These are phyloP conservation scores for Popillia japonica DNA, from an alignment of 1,140 invertebrate species.

Conservation along the genomic window DNA sequence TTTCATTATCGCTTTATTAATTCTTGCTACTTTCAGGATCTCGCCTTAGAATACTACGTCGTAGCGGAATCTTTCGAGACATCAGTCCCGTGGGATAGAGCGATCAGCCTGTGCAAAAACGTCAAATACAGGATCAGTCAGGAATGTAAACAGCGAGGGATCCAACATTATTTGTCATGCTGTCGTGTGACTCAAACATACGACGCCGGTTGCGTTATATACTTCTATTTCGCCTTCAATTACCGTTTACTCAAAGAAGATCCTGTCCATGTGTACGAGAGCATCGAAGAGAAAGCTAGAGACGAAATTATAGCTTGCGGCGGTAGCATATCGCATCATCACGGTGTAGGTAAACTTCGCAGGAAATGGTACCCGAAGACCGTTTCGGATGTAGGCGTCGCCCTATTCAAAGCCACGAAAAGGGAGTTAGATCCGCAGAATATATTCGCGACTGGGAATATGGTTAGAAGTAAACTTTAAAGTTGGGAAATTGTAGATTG, in stretches of 20 bases:
- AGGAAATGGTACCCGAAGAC: constrained; percentile 82
- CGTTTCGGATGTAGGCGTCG: constrained; percentile 79
- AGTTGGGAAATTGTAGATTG: neutral
- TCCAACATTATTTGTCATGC: constrained; percentile 75
- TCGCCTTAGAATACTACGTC: constrained; percentile 87
- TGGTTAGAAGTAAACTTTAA: constrained; percentile 61
- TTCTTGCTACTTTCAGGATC: constrained; percentile 71
- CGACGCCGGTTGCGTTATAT: constrained; percentile 95
- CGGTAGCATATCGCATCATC: constrained; percentile 95
- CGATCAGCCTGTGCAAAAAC: constrained; percentile 84
- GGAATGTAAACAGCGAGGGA: constrained; percentile 75
- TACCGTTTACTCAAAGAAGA: constrained; percentile 73
- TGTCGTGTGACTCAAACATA: constrained; percentile 96
- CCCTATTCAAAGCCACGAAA: constrained; percentile 83
- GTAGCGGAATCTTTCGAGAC: constrained; percentile 98
- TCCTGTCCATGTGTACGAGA: constrained; percentile 84
- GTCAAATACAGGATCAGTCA: constrained; percentile 83
- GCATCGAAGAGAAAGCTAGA: constrained; percentile 83
- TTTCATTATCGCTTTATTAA: too few relatives aligned
- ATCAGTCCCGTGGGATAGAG: constrained; percentile 94
- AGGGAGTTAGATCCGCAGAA: constrained; percentile 90
- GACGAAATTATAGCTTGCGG: constrained; percentile 92
- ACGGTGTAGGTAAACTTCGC: constrained; percentile 94
- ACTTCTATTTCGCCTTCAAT: constrained; percentile 98
- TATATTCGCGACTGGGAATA: constrained; percentile 90